phyloP scores from a whole-genome alignment of 1,140 invertebrate genomes.

The Drosophila setifemur region DNA sequence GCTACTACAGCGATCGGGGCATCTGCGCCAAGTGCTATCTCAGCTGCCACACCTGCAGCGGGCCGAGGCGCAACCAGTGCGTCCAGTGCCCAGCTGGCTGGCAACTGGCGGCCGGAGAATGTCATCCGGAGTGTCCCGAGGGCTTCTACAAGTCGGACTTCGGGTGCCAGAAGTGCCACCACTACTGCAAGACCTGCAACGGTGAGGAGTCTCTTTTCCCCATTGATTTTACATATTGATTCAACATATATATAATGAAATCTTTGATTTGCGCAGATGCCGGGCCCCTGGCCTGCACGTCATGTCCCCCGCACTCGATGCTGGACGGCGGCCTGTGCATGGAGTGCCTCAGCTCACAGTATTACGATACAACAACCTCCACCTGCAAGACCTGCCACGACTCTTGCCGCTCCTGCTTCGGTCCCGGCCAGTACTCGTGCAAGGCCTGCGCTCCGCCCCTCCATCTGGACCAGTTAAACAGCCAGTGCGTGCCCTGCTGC shows the following conservation, averaged over 20 bases:
- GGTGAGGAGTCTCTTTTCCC: conserved; percentile 82
- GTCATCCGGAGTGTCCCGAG: conserved; percentile 91
- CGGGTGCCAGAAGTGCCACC: conserved; percentile 92
- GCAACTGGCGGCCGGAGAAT: conserved; percentile 91
- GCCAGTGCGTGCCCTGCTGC: conserved; percentile 89
- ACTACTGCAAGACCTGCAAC: conserved; percentile 91
- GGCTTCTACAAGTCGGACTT: conserved; percentile 91
- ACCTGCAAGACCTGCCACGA: conserved; percentile 87
- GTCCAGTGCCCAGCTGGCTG: conserved; percentile 90
- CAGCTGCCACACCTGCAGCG: conserved; percentile 92
- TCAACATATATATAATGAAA: too few relatives aligned
- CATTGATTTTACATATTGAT: neutral
- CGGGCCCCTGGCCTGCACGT: conserved; percentile 88
- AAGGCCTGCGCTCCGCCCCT: conserved; percentile 86
- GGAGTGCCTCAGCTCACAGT: conserved; percentile 88
- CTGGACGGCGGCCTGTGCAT: conserved; percentile 88
- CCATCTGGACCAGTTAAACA: conserved; percentile 87
- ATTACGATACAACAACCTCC: conserved; percentile 87
- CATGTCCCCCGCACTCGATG: conserved; percentile 88
- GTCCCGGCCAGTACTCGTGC: conserved; percentile 88
- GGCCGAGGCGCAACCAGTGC: conserved; percentile 91
- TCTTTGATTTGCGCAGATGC: conserved; percentile 83
- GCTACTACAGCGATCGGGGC: conserved; percentile 92
- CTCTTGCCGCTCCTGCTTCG: conserved; percentile 88
- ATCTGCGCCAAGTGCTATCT: conserved; percentile 91